These are phyloP conservation scores for Tachypleus tridentatus DNA, from an alignment of 1,140 invertebrate genomes.

Conservation along the genomic window DNA sequence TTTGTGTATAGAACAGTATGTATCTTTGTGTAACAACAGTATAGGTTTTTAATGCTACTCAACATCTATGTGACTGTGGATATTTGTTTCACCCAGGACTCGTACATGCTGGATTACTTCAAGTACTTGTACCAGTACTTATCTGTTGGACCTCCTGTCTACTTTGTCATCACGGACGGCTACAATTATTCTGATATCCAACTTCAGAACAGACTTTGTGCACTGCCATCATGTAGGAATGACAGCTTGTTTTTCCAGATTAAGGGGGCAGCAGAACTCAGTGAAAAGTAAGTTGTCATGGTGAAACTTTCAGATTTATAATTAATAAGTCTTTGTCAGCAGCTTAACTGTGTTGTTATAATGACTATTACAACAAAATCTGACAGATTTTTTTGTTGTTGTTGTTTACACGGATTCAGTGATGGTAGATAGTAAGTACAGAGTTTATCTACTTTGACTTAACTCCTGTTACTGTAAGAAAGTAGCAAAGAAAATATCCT, in stretches of 20 bases:
- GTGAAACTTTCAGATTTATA: too few species aligned
- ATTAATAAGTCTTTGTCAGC: too few species aligned
- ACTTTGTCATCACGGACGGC: constrained; percentile 70
- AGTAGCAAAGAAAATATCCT: constrained; percentile 2
- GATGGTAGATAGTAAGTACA: constrained; percentile 17
- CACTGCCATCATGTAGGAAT: constrained; percentile 48
- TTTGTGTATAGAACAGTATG: too few species aligned
- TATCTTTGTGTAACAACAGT: too few species aligned
- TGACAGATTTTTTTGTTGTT: too few species aligned
- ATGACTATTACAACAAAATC: too few species aligned
- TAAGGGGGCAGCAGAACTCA: not conserved
- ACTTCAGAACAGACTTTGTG: constrained; percentile 67
- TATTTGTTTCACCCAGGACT: constrained; percentile 41
- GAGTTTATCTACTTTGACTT: not conserved
- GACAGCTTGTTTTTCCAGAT: constrained; percentile 69
- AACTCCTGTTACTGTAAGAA: not conserved
- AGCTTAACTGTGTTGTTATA: too few species aligned
- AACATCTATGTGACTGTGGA: too few species aligned
- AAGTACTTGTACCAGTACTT: constrained; percentile 55
- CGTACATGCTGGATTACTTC: constrained; percentile 74
- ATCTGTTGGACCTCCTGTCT: constrained; percentile 78
- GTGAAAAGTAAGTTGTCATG: too few species aligned
- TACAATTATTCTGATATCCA: constrained; percentile 51
- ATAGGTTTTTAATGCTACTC: too few species aligned
- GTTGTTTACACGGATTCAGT: too few species aligned